Conservation (phyloP, 2,888 invertebrate species). For the Prosopocoilus inquinatus region DNA sequence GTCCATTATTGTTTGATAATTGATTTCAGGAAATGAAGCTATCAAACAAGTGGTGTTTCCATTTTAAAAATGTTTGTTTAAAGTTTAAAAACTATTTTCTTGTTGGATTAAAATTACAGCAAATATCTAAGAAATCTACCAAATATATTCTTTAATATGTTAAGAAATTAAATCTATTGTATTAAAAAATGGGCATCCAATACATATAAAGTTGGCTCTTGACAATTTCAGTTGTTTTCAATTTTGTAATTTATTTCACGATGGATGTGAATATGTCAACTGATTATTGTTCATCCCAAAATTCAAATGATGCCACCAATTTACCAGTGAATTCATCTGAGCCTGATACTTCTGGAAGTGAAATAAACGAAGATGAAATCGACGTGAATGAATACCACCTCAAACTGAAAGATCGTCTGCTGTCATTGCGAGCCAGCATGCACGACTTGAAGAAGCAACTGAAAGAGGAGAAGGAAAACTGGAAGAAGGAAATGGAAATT, state of each 20-base stretch:
- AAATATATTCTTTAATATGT: too few relatives aligned
- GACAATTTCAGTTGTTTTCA: background rate
- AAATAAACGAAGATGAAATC: background rate
- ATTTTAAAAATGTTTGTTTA: too few relatives aligned
- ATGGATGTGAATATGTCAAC: background rate
- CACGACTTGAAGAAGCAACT: constrained; percentile 37
- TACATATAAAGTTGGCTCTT: too few relatives aligned
- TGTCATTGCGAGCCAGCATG: constrained; percentile 38
- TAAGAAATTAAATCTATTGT: too few relatives aligned
- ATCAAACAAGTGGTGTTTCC: too few relatives aligned
- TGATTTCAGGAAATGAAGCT: too few relatives aligned
- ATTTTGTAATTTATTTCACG: background rate
- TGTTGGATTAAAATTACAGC: too few relatives aligned
- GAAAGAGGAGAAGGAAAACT: constrained; percentile 40
- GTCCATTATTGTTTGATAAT: too few relatives aligned
- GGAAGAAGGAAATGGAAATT: constrained; percentile 44
- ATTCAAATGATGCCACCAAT: constrained; percentile 1
- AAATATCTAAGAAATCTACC: too few relatives aligned
- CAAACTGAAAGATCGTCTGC: constrained; percentile 38
- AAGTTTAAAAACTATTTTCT: too few relatives aligned
- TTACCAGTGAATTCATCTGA: background rate
- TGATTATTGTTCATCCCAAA: background rate
- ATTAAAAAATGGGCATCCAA: too few relatives aligned
- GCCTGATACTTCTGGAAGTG: background rate
- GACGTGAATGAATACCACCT: constrained; percentile 23